Base-by-base conservation (phyloP, 2,888 invertebrate genomes). In the Athripsodes cinereus region DNA sequence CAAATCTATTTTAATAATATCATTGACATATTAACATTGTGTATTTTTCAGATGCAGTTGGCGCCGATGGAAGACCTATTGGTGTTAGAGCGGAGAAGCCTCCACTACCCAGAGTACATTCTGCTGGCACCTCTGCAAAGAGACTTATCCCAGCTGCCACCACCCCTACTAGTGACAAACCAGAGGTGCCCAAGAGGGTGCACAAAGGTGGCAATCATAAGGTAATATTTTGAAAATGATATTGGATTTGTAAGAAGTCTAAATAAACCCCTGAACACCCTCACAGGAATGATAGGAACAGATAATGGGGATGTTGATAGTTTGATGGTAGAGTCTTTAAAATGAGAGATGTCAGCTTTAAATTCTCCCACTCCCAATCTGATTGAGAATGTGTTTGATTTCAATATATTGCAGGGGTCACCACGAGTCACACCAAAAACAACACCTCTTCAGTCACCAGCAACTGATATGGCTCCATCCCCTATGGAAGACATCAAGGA, bases 61-160 rank as follows among this genome's bases (percentile, higher is more conserved):
- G 66, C 52, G 67, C 67, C 60, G 73, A 73, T 49, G 64, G 66
- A 22, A 73, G 70, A 66, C 70, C 75, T 2, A 59, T 67, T 16
- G 71, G 72, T 47, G 78, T 80, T 56, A 83, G 81, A 52, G 83
- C 82, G 66, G 82, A 82, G 67, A 84, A 84, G 68, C 84, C 84
- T 66, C 85, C 85, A 66, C 70, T 83, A 70, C 84, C 84, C 66
- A 76, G 75, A 70, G 74, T 74, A 61, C 75, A 76, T 65, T 70
- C 70, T 64, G 58, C 61, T n/a, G 51, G 59, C 19, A 52, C 52
- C 11, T 26, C 46, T 6, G 44, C 31, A 49, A 63, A 62, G 53
- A 60, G 52, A 52, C 69, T 72, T 68, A 68, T 54, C 21, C 75
- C 75, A 70, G 68, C 56, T 31, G 70, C 73, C 68, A 75, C 75